These are phyloP conservation scores for Achatina immaculata DNA, from an alignment of 1,140 invertebrate species.

Conservation along the genomic window DNA sequence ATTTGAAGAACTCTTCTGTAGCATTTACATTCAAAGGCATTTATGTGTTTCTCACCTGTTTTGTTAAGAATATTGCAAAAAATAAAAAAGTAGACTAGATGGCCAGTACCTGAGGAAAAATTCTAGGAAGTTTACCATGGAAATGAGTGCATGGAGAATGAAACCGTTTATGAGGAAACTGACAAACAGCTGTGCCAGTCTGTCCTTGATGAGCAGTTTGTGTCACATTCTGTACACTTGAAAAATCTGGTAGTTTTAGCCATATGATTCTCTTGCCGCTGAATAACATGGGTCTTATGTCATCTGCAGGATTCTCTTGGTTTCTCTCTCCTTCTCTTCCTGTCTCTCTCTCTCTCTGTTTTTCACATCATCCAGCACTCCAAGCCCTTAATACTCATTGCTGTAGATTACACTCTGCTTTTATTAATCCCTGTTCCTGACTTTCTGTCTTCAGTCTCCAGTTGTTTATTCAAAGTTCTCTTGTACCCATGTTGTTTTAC, in stretches of 20 bases:
- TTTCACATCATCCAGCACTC: neutral
- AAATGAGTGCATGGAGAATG: no score
- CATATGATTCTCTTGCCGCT: neutral
- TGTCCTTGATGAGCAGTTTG: neutral
- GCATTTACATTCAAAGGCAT: no score
- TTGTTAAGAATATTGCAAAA: no score
- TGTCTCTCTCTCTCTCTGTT: slow-evolving; percentile 12
- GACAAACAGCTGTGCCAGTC: neutral
- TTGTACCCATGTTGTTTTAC: neutral
- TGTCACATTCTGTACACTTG: neutral
- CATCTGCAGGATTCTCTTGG: neutral
- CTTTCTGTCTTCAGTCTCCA: neutral
- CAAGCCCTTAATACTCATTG: neutral
- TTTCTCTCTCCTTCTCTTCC: slow-evolving; percentile 9
- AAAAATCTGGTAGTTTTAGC: neutral
- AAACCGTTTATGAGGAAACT: no score
- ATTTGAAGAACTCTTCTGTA: no score
- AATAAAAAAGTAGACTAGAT: no score
- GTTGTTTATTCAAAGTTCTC: neutral
- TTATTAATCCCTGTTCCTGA: neutral
- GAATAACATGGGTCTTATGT: neutral
- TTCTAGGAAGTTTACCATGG: no score
- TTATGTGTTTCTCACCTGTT: no score
- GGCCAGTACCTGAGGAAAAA: no score
- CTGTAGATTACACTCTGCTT: neutral